phyloP scores from a whole-genome alignment of 2,888 invertebrate genomes.

The Cheilosia impressa region DNA sequence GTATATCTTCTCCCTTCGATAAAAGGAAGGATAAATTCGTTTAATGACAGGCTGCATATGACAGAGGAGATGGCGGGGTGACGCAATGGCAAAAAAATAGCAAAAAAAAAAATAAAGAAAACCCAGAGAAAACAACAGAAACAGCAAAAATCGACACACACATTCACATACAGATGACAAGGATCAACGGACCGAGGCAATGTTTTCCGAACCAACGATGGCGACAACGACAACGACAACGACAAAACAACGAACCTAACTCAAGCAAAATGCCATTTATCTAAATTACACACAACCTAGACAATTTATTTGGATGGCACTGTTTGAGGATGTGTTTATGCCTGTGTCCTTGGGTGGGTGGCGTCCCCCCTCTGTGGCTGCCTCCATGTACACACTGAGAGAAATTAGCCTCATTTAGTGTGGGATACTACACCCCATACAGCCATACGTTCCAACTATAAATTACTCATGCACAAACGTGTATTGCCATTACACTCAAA shows the following conservation, averaged over 20 bases:
- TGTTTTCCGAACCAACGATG: conserved; percentile 13
- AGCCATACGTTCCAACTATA: conserved; percentile 26
- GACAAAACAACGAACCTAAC: conserved; percentile 64
- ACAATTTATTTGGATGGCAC: conserved; percentile 70
- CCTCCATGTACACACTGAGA: neutral
- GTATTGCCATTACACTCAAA: conserved; percentile 1
- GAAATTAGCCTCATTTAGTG: conserved; percentile 66
- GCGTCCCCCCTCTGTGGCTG: too few species aligned
- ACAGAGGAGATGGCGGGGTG: neutral
- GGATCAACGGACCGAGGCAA: conserved; percentile 55
- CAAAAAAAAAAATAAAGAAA: too few species aligned
- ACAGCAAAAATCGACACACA: conserved; percentile 20
- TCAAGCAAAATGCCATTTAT: conserved; percentile 66
- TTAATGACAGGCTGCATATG: conserved; percentile 43
- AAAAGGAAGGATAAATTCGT: conserved; percentile 27
- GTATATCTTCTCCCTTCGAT: conserved; percentile 15
- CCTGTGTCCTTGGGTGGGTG: neutral
- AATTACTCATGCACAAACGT: conserved; percentile 49
- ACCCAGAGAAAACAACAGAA: conserved; percentile 14
- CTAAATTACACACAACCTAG: conserved; percentile 73
- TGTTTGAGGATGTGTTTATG: conserved; percentile 62
- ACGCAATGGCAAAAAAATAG: neutral
- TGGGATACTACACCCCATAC: neutral
- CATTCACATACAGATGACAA: conserved; percentile 12
- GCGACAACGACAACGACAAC: conserved; percentile 9